Evolutionary conservation across 2,113 vertebrate genomes (phyloP), one percentile per base, ranked within the genome.

Genomic region (Ochotona princeps): DNA sequence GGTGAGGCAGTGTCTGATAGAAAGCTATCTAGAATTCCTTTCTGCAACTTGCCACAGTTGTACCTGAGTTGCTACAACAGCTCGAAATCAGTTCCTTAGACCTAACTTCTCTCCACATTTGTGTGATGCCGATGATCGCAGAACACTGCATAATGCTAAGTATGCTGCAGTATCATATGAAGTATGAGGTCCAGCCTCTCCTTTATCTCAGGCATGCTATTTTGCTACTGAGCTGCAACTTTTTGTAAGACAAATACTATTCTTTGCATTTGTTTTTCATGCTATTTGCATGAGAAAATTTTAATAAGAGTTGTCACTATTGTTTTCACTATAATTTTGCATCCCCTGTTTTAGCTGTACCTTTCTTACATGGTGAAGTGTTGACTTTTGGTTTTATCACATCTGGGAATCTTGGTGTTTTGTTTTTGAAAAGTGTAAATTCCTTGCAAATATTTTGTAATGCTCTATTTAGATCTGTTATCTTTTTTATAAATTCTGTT

Each of bases 191-290:
- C 2, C 17, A 63, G 13, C 17, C 1, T 38, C 76, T 25, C 6
- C 69, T 63, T 2, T 87, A 49, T 80, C 79, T 18, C 38, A 80
- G 32, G 26, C 30, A 38, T 8, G 23, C 67, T 49, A 87, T 87
- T 94, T 87, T 84, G 1, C 11, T 90, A 23, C 18, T 87, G 70
- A 76, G 38, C 86, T 78, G 25, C n/a, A 44, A 17, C 38, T 95
- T 78, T 44, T 28, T 80, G 54, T 89, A 72, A 82, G 87, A 74
- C 49, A 87, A 76, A 35, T 69, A 70, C 69, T 87, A 7, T 30
- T 51, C 9, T 14, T 44, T 75, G 4, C 7, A 75, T 13, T 67
- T 85, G 18, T 25, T 69, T 82, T 63, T 63, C 26, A 78, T 80
- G 83, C 1, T 1, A 28, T 79, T 95, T 83, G 9, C 7, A 57